phyloP scores from a whole-genome alignment of 2,888 invertebrate genomes.

The Chloroclystis v-ata region DNA sequence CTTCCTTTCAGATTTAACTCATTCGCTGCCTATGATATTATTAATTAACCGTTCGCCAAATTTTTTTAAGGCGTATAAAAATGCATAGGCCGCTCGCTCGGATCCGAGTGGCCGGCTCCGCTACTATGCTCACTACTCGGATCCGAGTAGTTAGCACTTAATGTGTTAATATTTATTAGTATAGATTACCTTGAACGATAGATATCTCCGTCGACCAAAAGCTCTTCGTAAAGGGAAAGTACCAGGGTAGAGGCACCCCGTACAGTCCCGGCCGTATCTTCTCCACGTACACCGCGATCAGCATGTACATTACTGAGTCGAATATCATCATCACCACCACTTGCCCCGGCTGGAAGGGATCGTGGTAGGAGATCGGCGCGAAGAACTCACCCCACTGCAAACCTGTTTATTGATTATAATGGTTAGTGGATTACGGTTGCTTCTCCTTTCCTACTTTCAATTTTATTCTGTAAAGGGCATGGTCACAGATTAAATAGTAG shows the following conservation, averaged over 20 bases:
- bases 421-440: not conserved
- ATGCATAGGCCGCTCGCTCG: too few species aligned
- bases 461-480: not conserved
- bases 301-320: slow-evolving; percentile 83
- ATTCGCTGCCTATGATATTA: too few species aligned
- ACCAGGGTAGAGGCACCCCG: slow-evolving; percentile 89
- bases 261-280: slow-evolving; percentile 91
- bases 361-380: slow-evolving; percentile 82
- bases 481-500: too few species aligned
- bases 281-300: slow-evolving; percentile 90
- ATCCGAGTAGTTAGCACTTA: too few species aligned
- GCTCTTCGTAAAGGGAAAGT: slow-evolving; percentile 83
- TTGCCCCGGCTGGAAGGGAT: slow-evolving; percentile 82
- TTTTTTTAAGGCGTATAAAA: too few species aligned
- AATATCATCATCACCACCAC: slow-evolving; percentile 84
- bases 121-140: too few species aligned
- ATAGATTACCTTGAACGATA: slow-evolving; percentile 45
- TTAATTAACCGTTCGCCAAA: too few species aligned
- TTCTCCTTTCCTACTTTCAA: not conserved
- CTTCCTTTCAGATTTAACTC: too few species aligned
- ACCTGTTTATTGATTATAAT: slow-evolving; percentile 48
- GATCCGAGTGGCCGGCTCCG: too few species aligned
- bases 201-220: slow-evolving; percentile 73
- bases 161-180: too few species aligned
- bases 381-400: slow-evolving; percentile 82